Evolutionary conservation across 2,888 invertebrate genomes (phyloP), one percentile per base, ranked within the genome.

Genomic region (Drosophila lutescens): DNA sequence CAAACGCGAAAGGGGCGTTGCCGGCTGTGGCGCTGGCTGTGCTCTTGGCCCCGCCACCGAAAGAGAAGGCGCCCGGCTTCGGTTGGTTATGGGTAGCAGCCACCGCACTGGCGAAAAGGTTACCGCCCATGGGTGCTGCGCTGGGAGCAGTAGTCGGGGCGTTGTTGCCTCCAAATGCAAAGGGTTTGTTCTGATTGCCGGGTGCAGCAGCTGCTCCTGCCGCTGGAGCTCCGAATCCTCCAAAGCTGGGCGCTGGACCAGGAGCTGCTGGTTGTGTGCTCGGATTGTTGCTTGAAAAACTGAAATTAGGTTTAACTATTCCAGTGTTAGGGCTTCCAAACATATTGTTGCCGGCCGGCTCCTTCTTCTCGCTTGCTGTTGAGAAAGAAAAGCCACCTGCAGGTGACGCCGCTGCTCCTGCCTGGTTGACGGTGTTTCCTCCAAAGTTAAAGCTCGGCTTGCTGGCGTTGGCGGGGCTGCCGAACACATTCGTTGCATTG

Each of bases 1-100:
- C 79, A 53, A 90, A 90, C n/a, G 79, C 32, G 60, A 89, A 90
- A 0, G 66, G 77, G 5, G 63, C 57, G 34, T 76, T 54, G 15
- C 34, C 66, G 40, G 41, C 56, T 10, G 44, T 50, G 10, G 15
- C 30, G 30, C 13, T 58, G 34, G 34, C 58, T 32, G 57, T 51
- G 32, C 46, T 78, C 15, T 41, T 69, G 1, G 49, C 30, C 8
- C 60, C 58, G 9, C 79, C 58, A 12, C 79, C 80, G 46, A 90
- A 89, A 9, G 86, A 65, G 32, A 90, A 90, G 3, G 78, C 83
- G 7, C 82, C 78, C 0, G 76, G 51, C 34, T 68, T 70, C 5
- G 51, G 5, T 53, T 69, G 78, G 2, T 63, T 63, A 30, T 77
- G 75, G 9, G 70, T 34, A 4, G 72, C 66, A 6, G 77, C 69